A percentile compares a stretch with the other conserved stretches of the same genome.
Conservation (phyloP, 2,797 vertebrate genomes). For the Aulostomus chinensis region DNA sequence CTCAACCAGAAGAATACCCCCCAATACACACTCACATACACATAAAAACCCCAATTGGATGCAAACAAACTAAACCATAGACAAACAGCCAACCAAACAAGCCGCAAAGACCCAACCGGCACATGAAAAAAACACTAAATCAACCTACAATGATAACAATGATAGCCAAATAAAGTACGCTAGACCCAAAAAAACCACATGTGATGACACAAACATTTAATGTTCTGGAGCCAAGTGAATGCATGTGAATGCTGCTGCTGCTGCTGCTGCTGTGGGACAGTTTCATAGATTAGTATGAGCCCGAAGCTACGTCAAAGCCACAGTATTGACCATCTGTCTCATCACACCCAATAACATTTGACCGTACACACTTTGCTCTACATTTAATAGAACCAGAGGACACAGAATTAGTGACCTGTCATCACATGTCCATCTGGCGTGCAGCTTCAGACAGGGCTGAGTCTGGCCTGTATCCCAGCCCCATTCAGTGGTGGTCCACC, state of each 20-base stretch:
- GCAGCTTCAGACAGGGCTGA: slow-evolving; percentile 24
- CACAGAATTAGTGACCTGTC: slow-evolving; percentile 47
- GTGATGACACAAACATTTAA: slow-evolving; percentile 18
- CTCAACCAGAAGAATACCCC: slow-evolving; percentile 66
- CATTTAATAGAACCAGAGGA: slow-evolving; percentile 47
- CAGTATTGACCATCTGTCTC: slow-evolving; percentile 30
- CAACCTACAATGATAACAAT: not conserved
- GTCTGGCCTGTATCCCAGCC: slow-evolving; percentile 14
- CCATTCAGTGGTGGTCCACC: slow-evolving; percentile 51
- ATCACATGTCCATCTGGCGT: slow-evolving; percentile 52
- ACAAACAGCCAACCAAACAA: slow-evolving; percentile 63
- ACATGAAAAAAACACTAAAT: slow-evolving; percentile 29
- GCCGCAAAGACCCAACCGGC: slow-evolving; percentile 33
- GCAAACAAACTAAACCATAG: slow-evolving; percentile 60
- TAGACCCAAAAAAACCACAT: slow-evolving; percentile 19
- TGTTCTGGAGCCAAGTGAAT: slow-evolving; percentile 20
- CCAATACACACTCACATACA: slow-evolving; percentile 24
- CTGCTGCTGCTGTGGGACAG: slow-evolving; percentile 7
- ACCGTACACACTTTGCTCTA: slow-evolving; percentile 28
- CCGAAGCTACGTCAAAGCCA: slow-evolving; percentile 40
- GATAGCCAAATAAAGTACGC: slow-evolving; percentile 33
- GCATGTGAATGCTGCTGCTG: slow-evolving; percentile 8
- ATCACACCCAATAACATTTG: slow-evolving; percentile 46
- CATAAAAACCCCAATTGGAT: slow-evolving; percentile 56
- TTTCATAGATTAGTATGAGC: slow-evolving; percentile 46